Conservation (phyloP, 2,113 vertebrate species). For the Athene cunicularia region DNA sequence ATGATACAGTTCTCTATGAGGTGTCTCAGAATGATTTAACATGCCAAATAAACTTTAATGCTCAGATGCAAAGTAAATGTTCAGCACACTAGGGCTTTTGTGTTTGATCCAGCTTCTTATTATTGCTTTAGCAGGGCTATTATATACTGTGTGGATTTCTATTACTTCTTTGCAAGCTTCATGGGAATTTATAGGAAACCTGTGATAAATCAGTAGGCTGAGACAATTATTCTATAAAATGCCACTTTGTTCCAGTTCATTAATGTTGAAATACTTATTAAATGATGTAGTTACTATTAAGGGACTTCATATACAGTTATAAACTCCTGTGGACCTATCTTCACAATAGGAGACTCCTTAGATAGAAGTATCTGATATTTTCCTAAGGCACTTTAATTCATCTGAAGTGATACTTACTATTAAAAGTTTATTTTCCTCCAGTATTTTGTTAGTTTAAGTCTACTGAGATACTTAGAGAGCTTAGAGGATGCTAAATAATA, state of each 20-base stretch:
- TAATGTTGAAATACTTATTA: not conserved
- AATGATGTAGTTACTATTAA: not conserved
- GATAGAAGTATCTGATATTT: not conserved
- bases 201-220: not conserved
- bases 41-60: not conserved
- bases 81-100: not conserved
- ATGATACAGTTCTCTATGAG: not conserved
- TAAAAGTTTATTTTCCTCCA: not conserved
- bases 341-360: not conserved
- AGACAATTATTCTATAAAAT: not conserved
- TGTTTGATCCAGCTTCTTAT: not conserved
- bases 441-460: not conserved
- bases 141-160: not conserved
- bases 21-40: not conserved
- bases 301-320: not conserved
- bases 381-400: not conserved
- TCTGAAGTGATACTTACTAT: not conserved
- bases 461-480: not conserved
- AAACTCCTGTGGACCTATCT: not conserved
- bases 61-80: not conserved
- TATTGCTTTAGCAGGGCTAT: not conserved
- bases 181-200: not conserved
- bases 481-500: not conserved
- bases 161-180: not conserved
- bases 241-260: not conserved